phyloP scores from a whole-genome alignment of 2,113 vertebrate species.

The Geococcyx californianus region DNA sequence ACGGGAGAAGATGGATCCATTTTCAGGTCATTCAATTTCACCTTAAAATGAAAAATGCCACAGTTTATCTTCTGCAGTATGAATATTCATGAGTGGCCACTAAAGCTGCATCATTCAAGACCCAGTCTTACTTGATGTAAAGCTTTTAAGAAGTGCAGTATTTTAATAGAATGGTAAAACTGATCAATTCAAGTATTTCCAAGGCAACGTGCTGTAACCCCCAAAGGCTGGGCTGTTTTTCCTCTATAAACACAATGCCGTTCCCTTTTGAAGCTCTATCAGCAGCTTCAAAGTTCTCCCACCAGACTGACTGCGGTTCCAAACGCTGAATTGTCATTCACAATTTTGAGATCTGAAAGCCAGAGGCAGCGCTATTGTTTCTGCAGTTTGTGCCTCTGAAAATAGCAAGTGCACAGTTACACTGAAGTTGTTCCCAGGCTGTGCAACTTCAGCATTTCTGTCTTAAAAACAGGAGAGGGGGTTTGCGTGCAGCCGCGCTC shows the following conservation, averaged over 20 bases:
- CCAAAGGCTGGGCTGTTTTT: background rate
- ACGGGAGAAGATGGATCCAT: slow-evolving; percentile 76
- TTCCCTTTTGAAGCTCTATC: slow-evolving; percentile 4
- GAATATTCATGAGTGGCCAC: background rate
- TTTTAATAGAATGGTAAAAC: slow-evolving; percentile 10
- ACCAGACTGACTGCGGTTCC: background rate
- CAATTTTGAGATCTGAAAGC: slow-evolving; percentile 14
- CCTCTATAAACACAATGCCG: background rate
- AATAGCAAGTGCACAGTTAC: background rate
- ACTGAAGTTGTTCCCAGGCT: background rate
- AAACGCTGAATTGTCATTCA: slow-evolving; percentile 2
- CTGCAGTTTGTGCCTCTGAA: slow-evolving; percentile 21
- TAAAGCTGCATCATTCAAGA: background rate
- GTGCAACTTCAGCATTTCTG: background rate
- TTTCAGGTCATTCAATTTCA: slow-evolving; percentile 23
- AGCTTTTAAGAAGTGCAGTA: slow-evolving; percentile 17
- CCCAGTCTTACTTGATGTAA: background rate
- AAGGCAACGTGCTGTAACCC: slow-evolving; percentile 16
- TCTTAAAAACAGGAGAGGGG: background rate
- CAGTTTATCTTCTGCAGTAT: background rate
- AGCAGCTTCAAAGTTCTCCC: slow-evolving; percentile 1
- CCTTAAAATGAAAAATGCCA: slow-evolving; percentile 17
- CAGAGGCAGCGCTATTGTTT: slow-evolving; percentile 24
- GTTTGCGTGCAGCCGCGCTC: fast-evolving
- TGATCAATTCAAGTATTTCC: slow-evolving; percentile 22